Percentiles rank a stretch among this genome's conserved stretches.
These are phyloP conservation scores for Drosophila fuyamai DNA, from an alignment of 1,140 invertebrate genomes.

Conservation along the genomic window DNA sequence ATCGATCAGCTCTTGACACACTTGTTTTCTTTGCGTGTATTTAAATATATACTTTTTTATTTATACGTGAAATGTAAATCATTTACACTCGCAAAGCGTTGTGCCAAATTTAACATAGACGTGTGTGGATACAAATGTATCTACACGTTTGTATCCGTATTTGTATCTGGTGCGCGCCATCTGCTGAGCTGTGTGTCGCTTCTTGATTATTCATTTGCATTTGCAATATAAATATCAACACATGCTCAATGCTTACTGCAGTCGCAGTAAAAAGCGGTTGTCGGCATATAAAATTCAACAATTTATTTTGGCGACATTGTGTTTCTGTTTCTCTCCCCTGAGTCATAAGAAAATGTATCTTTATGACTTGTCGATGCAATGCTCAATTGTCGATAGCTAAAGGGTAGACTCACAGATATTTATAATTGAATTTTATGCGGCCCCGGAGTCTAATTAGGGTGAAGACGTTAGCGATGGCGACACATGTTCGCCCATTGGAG, in stretches of 20 bases:
- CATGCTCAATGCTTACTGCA: constrained; percentile 44
- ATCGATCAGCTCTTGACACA: too few species aligned
- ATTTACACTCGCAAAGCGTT: constrained; percentile 67
- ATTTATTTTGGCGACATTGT: constrained; percentile 61
- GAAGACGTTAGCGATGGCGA: constrained; percentile 24
- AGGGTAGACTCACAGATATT: constrained; percentile 21
- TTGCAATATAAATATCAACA: constrained; percentile 64
- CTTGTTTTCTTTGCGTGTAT: background rate
- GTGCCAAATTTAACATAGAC: constrained; percentile 70
- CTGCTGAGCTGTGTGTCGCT: constrained; percentile 33
- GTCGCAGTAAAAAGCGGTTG: constrained; percentile 13
- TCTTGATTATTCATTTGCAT: constrained; percentile 72
- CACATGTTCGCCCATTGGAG: constrained; percentile 54
- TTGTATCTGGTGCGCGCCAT: constrained; percentile 55
- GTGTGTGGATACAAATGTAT: constrained; percentile 51
- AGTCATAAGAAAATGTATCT: constrained; percentile 64
- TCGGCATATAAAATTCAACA: constrained; percentile 29
- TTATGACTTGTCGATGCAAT: constrained; percentile 53
- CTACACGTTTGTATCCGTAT: constrained; percentile 28
- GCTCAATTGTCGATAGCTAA: constrained; percentile 49
- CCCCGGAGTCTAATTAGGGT: constrained; percentile 72
- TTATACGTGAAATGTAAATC: constrained; percentile 61
- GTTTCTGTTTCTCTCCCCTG: constrained; percentile 34
- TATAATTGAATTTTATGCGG: constrained; percentile 72
- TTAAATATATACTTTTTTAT: constrained; percentile 46